These are phyloP conservation scores for Scrobipalpa atriplicella DNA, from an alignment of 2,888 invertebrate species.

Conservation along the genomic window DNA sequence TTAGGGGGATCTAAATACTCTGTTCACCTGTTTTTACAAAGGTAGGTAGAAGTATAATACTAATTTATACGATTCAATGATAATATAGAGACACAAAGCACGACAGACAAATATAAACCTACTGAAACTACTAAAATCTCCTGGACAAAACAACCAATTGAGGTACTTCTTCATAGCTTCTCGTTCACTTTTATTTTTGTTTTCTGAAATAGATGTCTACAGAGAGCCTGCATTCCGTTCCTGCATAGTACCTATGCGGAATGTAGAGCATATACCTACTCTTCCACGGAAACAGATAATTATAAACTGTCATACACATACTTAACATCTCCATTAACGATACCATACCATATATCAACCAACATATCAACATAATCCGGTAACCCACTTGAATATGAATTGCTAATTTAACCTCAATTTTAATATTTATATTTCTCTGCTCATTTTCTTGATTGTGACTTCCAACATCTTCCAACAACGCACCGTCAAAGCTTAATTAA, in stretches of 20 bases:
- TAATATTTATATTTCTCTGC: not conserved
- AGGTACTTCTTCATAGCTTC: not conserved
- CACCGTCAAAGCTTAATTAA: not conserved
- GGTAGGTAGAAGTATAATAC: too few relatives aligned
- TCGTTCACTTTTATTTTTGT: too few relatives aligned
- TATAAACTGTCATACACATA: too few relatives aligned
- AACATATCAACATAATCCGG: constrained; percentile 14
- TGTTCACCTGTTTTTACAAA: too few relatives aligned
- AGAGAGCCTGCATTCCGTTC: too few relatives aligned
- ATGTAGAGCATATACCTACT: not conserved
- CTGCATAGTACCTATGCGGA: too few relatives aligned
- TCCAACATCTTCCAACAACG: not conserved
- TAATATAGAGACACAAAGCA: too few relatives aligned
- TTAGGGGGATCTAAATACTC: not conserved
- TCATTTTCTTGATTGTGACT: not conserved
- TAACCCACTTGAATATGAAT: constrained; percentile 16
- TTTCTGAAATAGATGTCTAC: too few relatives aligned
- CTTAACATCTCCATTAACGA: not conserved
- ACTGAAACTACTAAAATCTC: too few relatives aligned
- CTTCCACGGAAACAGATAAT: not conserved
- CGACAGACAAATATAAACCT: too few relatives aligned
- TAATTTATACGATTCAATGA: too few relatives aligned
- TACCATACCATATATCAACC: constrained; percentile 6
- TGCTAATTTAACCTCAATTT: not conserved
- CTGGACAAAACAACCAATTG: too few relatives aligned